Evolutionary conservation across 2,797 vertebrate species (phyloP).

Genomic region (Ibycter americanus): DNA sequence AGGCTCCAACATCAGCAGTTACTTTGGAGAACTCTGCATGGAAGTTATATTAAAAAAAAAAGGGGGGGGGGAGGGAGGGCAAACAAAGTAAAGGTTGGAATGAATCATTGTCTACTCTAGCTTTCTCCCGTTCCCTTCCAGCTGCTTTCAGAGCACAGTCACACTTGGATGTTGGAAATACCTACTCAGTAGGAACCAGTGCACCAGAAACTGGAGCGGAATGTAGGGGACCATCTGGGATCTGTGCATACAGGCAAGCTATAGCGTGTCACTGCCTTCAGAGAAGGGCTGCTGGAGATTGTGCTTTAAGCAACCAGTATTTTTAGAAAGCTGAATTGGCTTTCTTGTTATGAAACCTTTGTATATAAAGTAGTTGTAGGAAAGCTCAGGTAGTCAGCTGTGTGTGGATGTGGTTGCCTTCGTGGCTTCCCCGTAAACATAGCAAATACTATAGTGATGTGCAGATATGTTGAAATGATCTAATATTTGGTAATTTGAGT

Average conservation of each 20-base stretch:
- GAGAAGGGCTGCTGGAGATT: not conserved
- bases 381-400: not conserved
- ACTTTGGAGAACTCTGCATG: slow-evolving; percentile 60
- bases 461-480: not conserved
- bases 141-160: not conserved
- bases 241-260: not conserved
- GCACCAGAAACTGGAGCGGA: not conserved
- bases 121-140: slow-evolving; percentile 2
- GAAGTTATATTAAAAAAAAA: slow-evolving; percentile 33
- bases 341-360: not conserved
- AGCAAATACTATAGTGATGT: not conserved
- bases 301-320: not conserved
- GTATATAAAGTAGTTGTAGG: not conserved
- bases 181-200: not conserved
- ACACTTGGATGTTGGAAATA: not conserved
- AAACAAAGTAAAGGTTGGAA: slow-evolving; percentile 74
- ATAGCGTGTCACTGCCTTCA: not conserved
- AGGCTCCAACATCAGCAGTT: slow-evolving; percentile 8
- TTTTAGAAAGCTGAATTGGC: not conserved
- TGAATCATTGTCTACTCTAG: slow-evolving; percentile 19
- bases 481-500: not conserved
- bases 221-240: not conserved
- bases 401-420: not conserved
- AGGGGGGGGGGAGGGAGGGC: not conserved
- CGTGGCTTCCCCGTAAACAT: not conserved